Evolutionary conservation across 2,113 vertebrate species (phyloP), one percentile per base, ranked within the genome.

Genomic region (Tachysurus fulvidraco): DNA sequence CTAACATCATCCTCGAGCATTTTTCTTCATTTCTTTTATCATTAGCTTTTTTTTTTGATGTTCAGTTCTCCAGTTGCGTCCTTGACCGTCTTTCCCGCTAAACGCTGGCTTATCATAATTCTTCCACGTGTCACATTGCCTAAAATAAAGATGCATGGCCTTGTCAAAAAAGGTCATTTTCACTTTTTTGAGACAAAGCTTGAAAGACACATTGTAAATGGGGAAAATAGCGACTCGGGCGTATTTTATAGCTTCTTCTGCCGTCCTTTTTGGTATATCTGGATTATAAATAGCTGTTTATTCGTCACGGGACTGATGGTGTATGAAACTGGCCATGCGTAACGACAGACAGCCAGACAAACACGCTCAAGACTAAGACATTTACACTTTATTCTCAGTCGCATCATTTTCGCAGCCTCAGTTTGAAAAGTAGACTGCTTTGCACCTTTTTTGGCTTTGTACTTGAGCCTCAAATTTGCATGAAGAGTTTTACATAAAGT

Each of bases 101-200:
- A 82, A 50, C 41, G 23, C 59, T n/a, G 59, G 36, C 60, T 82
- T 62, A 28, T 50, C 59, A 23, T 50, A 50, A 11, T 44, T 81
- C 59, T 62, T 79, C n/a, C 60, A 25, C 25, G 54, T 5, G 13
- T 86, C 78, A 69, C 17, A 50, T 85, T 55, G n/a, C 77, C 46
- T 67, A 5, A 76, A 83, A 85, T 91, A 89, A 85, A 91, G 93
- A 94, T 91, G 79, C 83, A 92, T 93, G 80, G 28, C 85, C 89
- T 91, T 93, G 91, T 93, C 91, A 93, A 69, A 92, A 83, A 74
- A 16, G 36, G 73, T 55, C 78, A 90, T 86, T 89, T 91, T 77
- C 54, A 36, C 17, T 64, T 55, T 80, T n/a, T 64, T 19, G 81
- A 7, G 25, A 28, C 13, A 7, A 60, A 41, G 74, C 73, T 77